phyloP scores from a whole-genome alignment of 2,888 invertebrate genomes.

The Archips crataeganus region DNA sequence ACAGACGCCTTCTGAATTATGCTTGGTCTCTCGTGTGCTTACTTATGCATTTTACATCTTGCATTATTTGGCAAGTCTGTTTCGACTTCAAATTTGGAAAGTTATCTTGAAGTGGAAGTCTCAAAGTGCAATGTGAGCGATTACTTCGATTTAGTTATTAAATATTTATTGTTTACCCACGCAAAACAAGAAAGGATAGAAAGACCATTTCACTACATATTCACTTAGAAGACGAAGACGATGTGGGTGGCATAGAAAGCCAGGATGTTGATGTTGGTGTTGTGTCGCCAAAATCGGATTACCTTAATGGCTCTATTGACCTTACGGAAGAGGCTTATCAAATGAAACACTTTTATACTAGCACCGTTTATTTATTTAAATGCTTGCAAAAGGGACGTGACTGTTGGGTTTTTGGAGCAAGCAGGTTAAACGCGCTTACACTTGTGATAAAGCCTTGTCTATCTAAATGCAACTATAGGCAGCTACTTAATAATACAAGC shows the following conservation, averaged over 20 bases:
- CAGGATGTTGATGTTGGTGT: slow-evolving; percentile 9
- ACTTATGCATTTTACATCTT: not conserved
- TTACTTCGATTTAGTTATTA: not conserved
- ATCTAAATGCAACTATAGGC: not conserved
- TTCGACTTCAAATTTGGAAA: not conserved
- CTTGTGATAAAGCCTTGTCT: not conserved
- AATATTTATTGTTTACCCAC: not conserved
- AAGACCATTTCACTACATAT: slow-evolving; percentile 5
- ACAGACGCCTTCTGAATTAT: slow-evolving; percentile 5
- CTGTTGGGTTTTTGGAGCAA: not conserved
- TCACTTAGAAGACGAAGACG: not conserved
- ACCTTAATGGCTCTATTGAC: slow-evolving; percentile 27
- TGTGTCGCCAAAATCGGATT: slow-evolving; percentile 32
- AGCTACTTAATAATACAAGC: not conserved
- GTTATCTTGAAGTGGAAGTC: not conserved
- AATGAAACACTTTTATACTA: slow-evolving; percentile 21
- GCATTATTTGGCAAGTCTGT: not conserved
- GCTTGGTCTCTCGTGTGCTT: not conserved
- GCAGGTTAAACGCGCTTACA: not conserved
- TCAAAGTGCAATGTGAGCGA: not conserved
- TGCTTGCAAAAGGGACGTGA: not conserved
- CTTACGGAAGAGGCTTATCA: slow-evolving; percentile 9
- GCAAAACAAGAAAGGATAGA: slow-evolving; percentile 1
- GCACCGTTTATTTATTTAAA: slow-evolving; percentile 9
- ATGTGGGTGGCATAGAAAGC: slow-evolving; percentile 8